Evolutionary conservation across 2,113 vertebrate genomes (phyloP).

Genomic region (Sisor rabdophorus): DNA sequence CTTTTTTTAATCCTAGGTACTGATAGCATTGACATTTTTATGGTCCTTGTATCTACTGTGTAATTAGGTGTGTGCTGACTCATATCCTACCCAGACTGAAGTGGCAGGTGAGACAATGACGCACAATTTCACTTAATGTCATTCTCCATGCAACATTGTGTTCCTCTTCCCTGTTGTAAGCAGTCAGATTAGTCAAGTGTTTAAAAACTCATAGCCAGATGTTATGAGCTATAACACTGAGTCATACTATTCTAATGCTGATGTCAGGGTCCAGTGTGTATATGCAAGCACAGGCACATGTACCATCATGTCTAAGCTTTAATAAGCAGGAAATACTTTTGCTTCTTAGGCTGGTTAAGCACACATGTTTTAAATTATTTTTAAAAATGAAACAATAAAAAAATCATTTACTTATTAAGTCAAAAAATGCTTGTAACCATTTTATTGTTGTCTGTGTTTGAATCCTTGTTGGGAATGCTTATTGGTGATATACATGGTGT

Average conservation of each 20-base stretch:
- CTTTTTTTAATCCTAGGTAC: neutral
- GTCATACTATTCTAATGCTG: neutral
- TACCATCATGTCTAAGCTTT: neutral
- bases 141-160: neutral
- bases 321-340: neutral
- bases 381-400: too few species aligned
- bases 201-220: neutral
- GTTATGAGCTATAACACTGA: neutral
- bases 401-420: neutral
- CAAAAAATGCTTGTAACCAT: too few species aligned
- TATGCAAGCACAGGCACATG: neutral
- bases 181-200: neutral
- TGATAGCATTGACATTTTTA: slow-evolving; percentile 6
- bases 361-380: neutral
- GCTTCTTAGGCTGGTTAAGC: neutral
- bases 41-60: slow-evolving; percentile 24
- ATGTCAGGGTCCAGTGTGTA: neutral
- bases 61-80: slow-evolving; percentile 36
- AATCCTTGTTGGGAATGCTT: neutral
- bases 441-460: neutral
- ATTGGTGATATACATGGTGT: neutral
- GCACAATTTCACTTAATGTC: slow-evolving; percentile 21
- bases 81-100: slow-evolving; percentile 8
- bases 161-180: neutral
- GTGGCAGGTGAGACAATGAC: slow-evolving; percentile 18